A percentile compares a stretch with the other conserved stretches of the same genome.
These are phyloP conservation scores for Trachythela sp. DNA, from an alignment of 64 coral and sea anemone genomes.

Conservation along the genomic window DNA sequence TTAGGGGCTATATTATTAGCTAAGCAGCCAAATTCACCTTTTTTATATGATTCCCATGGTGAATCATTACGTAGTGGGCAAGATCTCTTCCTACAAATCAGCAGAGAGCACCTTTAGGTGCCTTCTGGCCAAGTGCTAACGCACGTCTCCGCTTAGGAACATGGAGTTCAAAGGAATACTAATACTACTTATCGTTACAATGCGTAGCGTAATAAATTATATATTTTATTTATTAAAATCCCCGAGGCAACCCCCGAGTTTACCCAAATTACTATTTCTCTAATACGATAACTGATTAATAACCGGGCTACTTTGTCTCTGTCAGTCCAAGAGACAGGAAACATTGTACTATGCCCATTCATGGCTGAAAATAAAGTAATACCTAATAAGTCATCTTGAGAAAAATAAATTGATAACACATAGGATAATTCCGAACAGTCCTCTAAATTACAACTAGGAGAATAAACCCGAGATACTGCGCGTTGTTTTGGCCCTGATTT, in stretches of 20 bases:
- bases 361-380: conserved; percentile 53
- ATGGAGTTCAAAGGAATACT: conserved; percentile 44
- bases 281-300: conserved; percentile 48
- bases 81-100: conserved; percentile 42
- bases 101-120: conserved; percentile 33
- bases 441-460: conserved; percentile 45
- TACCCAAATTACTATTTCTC: conserved; percentile 41
- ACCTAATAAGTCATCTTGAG: conserved; percentile 32
- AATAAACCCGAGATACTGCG: conserved; percentile 47
- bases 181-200: conserved; percentile 44
- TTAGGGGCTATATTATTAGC: conserved; percentile 51
- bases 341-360: conserved; percentile 49
- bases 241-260: neutral
- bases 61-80: no score
- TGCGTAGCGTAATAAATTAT: conserved; percentile 37
- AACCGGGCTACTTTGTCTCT: conserved; percentile 40
- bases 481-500: conserved; percentile 42
- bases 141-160: no score
- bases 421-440: conserved; percentile 42
- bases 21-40: conserved; percentile 36
- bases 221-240: conserved; percentile 37
- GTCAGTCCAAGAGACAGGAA: conserved; percentile 35
- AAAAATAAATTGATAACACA: conserved; percentile 47
- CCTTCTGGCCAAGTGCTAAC: no score
- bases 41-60: conserved; percentile 12